A percentile compares a stretch with the other conserved stretches of the same genome.
Evolutionary conservation across 1,140 invertebrate species (phyloP).

Genomic region (Lucilia cuprina): DNA sequence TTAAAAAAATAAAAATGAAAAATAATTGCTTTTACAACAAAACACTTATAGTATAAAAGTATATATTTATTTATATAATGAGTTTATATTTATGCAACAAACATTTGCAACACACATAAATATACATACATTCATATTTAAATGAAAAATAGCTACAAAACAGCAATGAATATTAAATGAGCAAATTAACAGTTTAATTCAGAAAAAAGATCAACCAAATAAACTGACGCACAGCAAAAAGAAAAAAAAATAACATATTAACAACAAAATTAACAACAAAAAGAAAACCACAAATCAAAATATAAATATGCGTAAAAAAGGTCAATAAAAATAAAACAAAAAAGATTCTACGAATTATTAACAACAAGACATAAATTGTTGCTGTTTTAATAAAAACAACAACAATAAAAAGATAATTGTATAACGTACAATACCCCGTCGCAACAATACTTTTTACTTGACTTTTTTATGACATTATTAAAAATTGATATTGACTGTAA

Average conservation of each 20-base stretch:
- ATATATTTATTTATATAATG: not conserved
- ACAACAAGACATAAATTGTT: not conserved
- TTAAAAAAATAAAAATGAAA: not conserved
- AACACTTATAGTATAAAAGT: not conserved
- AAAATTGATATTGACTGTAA: not conserved
- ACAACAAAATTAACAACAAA: not conserved
- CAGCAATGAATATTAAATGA: conserved; percentile 8
- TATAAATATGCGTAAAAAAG: not conserved
- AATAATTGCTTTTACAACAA: conserved; percentile 9
- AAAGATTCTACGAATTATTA: not conserved
- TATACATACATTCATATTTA: not conserved
- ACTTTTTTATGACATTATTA: conserved; percentile 8
- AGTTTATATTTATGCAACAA: not conserved
- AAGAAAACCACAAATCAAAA: not conserved
- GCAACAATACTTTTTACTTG: not conserved
- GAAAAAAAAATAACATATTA: not conserved
- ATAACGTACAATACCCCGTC: not conserved
- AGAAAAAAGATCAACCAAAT: not conserved
- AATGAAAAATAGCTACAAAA: not conserved
- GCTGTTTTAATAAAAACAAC: not conserved
- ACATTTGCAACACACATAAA: not conserved
- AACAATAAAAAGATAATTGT: not conserved
- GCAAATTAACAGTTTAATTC: conserved; percentile 11
- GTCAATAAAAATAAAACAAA: not conserved
- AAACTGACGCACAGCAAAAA: not conserved